These are phyloP conservation scores for fruit fly (Drosophila melanogaster) DNA, from an alignment of 1,140 invertebrate genomes.

Conservation along the genomic window DNA sequence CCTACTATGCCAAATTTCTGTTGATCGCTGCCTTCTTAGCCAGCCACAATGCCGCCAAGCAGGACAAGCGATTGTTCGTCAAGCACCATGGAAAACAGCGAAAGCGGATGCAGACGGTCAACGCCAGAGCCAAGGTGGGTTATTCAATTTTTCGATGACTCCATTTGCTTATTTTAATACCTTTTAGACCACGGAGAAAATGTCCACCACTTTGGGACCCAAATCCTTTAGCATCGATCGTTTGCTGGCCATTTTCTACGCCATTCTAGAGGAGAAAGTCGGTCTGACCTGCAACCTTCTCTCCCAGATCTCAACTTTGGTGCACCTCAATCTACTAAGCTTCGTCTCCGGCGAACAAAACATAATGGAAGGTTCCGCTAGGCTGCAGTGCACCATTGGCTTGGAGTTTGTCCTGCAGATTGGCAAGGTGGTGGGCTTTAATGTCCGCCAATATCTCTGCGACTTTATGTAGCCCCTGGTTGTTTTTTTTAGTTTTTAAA, in stretches of 20 bases:
- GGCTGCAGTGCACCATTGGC: conserved; percentile 91
- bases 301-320: conserved; percentile 91
- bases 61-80: conserved; percentile 93
- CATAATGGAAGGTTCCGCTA: conserved; percentile 86
- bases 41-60: conserved; percentile 94
- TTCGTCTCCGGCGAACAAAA: conserved; percentile 87
- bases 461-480: conserved; percentile 86
- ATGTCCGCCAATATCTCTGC: conserved; percentile 90
- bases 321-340: conserved; percentile 88
- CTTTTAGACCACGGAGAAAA: conserved; percentile 85
- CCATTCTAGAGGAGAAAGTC: conserved; percentile 93
- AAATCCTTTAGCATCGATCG: conserved; percentile 93
- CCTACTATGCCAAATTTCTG: conserved; percentile 94
- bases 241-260: conserved; percentile 95
- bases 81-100: conserved; percentile 89
- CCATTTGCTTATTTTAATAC: not conserved
- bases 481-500: conserved; percentile 55
- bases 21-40: conserved; percentile 95
- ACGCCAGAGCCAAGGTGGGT: conserved; percentile 85
- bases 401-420: conserved; percentile 89
- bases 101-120: conserved; percentile 86
- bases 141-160: not conserved
- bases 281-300: conserved; percentile 93
- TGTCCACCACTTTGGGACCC: conserved; percentile 87
- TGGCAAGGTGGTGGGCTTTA: conserved; percentile 89